Percentiles rank a stretch among this genome's conserved stretches.
Evolutionary conservation across 2,888 invertebrate genomes (phyloP).

Genomic region (Slavum lentiscoides): DNA sequence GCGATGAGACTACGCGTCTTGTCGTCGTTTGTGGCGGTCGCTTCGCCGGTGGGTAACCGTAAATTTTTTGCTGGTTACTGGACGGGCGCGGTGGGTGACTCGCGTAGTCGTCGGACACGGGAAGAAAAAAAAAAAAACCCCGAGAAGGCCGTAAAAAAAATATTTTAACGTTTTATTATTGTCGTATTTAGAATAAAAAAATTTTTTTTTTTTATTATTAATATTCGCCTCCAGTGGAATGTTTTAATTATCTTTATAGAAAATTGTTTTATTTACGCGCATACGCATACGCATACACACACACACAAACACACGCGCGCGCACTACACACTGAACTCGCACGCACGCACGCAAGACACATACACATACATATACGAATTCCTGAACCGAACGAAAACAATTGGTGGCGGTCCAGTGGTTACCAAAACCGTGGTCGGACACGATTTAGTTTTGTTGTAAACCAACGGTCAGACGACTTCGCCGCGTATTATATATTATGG

Average conservation of each 20-base stretch:
- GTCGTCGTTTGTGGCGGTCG: too few relatives aligned
- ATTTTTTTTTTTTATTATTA: neutral
- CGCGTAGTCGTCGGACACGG: neutral
- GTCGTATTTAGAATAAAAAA: neutral
- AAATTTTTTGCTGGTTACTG: neutral
- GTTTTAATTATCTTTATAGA: constrained; percentile 40
- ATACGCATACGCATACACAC: neutral
- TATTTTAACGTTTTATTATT: neutral
- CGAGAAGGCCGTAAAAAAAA: neutral
- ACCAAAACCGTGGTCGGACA: constrained; percentile 6
- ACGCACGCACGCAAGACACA: neutral
- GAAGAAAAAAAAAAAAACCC: neutral
- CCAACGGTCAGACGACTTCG: neutral
- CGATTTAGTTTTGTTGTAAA: neutral
- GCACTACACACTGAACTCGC: constrained; percentile 14
- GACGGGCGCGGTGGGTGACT: neutral
- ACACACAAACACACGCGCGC: neutral
- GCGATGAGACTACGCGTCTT: too few relatives aligned
- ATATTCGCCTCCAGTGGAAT: constrained; percentile 23
- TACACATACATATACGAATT: constrained; percentile 19
- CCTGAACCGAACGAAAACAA: constrained; percentile 43
- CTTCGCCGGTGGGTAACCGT: too few relatives aligned
- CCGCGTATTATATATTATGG: too few relatives aligned
- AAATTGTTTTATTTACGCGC: constrained; percentile 44
- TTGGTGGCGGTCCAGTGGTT: constrained; percentile 36